Percentiles rank a stretch among this genome's conserved stretches.
Evolutionary conservation across 1,140 invertebrate genomes (phyloP).

Genomic region (Propsilocerus akamusi): DNA sequence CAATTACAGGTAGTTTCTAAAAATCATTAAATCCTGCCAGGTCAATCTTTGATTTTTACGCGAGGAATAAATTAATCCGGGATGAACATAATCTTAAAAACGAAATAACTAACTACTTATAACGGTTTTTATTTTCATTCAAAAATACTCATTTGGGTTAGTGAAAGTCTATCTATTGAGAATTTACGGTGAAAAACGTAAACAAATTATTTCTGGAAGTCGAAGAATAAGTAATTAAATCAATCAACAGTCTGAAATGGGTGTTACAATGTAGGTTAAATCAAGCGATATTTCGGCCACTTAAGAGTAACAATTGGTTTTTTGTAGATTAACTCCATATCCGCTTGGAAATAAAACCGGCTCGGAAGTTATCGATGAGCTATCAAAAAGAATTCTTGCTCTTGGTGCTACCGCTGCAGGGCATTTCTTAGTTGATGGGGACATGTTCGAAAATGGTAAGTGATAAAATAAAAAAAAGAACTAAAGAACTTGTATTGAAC

Average conservation of each 20-base stretch:
- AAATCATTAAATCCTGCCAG: too few relatives aligned
- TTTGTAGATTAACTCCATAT: constrained; percentile 51
- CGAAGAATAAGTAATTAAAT: too few relatives aligned
- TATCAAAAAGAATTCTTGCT: constrained; percentile 67
- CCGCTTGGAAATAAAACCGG: constrained; percentile 76
- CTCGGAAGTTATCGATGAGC: constrained; percentile 62
- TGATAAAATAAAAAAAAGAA: constrained; percentile 17
- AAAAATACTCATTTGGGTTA: too few relatives aligned
- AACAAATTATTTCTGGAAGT: too few relatives aligned
- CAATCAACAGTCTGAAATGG: constrained; percentile 7
- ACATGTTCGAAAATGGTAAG: constrained; percentile 71
- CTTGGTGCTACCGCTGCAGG: constrained; percentile 73
- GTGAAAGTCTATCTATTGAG: too few relatives aligned
- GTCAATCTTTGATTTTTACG: too few relatives aligned
- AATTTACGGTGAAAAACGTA: too few relatives aligned
- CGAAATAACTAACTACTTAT: too few relatives aligned
- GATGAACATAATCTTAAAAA: too few relatives aligned
- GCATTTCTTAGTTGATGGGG: constrained; percentile 86
- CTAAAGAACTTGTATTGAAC: neutral
- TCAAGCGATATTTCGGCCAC: neutral
- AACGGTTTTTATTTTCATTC: too few relatives aligned
- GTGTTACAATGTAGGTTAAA: constrained; percentile 9
- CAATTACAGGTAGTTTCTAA: too few relatives aligned
- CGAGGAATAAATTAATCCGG: too few relatives aligned
- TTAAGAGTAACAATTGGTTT: neutral